Conservation (phyloP, 2,888 invertebrate species). For the Arge pagana region DNA sequence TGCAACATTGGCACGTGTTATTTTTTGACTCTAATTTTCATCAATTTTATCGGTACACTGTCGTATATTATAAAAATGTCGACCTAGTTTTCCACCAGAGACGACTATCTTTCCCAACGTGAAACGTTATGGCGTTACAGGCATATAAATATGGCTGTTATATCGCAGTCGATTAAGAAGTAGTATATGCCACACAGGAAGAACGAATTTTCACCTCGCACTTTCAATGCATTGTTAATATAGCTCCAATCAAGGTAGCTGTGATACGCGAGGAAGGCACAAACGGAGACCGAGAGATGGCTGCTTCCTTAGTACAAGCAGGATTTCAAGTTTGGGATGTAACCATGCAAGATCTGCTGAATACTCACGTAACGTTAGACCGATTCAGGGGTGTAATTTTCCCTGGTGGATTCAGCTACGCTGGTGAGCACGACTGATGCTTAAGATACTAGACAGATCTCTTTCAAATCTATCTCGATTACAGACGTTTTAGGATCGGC, state of each 20-base stretch:
- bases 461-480: constrained; percentile 30
- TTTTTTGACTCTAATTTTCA: too few species aligned
- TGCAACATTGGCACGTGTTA: too few species aligned
- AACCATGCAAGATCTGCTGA: constrained; percentile 88
- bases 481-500: constrained; percentile 93
- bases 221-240: too few species aligned
- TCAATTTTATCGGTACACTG: too few species aligned
- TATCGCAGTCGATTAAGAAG: neutral
- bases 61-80: too few species aligned
- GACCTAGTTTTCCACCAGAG: constrained; percentile 21
- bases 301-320: constrained; percentile 82
- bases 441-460: neutral
- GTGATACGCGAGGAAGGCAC: constrained; percentile 95
- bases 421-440: constrained; percentile 64
- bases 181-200: neutral
- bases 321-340: constrained; percentile 93
- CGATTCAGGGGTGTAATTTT: constrained; percentile 88
- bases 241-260: constrained; percentile 72
- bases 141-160: too few species aligned
- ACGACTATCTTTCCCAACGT: too few species aligned
- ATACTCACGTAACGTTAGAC: constrained; percentile 72
- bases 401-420: constrained; percentile 99
- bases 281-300: constrained; percentile 98
- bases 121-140: too few species aligned
- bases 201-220: too few species aligned